phyloP scores from a whole-genome alignment of 1,140 invertebrate species.

The Trachelipus rathkii region DNA sequence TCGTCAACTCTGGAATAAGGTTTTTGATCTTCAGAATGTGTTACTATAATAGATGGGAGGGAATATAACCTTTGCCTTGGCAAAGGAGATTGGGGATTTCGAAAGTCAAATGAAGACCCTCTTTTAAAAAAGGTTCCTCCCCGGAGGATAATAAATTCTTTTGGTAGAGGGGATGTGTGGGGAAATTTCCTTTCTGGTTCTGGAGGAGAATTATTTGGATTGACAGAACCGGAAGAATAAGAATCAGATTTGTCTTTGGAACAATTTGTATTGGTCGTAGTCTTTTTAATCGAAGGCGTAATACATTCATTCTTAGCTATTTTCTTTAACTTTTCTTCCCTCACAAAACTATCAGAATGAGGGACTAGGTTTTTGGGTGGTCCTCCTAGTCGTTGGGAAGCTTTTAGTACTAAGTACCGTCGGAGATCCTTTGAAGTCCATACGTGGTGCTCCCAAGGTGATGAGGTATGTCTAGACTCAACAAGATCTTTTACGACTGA shows the following conservation, averaged over 20 bases:
- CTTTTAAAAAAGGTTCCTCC: not conserved
- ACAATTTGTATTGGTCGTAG: not conserved
- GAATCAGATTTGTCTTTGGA: not conserved
- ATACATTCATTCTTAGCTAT: too few species aligned
- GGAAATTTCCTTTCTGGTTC: not conserved
- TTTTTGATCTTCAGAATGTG: not conserved
- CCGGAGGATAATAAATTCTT: not conserved
- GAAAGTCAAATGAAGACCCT: not conserved
- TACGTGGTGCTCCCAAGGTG: slow-evolving; percentile 11
- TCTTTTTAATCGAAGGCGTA: not conserved
- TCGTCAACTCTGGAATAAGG: not conserved
- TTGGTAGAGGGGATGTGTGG: not conserved
- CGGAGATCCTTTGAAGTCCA: slow-evolving; percentile 27
- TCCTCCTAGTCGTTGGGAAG: not conserved
- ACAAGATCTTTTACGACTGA: not conserved
- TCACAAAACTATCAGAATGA: too few species aligned
- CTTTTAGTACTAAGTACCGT: slow-evolving; percentile 23
- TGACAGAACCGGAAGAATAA: not conserved
- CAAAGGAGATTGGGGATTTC: not conserved
- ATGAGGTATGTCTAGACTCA: not conserved
- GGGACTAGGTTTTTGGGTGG: not conserved
- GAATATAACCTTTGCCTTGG: slow-evolving; percentile 18
- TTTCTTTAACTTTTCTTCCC: not conserved
- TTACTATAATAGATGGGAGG: slow-evolving; percentile 24
- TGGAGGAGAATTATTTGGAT: not conserved